Evolutionary conservation across 2,888 invertebrate species (phyloP).

Genomic region (Cantharis nigra): DNA sequence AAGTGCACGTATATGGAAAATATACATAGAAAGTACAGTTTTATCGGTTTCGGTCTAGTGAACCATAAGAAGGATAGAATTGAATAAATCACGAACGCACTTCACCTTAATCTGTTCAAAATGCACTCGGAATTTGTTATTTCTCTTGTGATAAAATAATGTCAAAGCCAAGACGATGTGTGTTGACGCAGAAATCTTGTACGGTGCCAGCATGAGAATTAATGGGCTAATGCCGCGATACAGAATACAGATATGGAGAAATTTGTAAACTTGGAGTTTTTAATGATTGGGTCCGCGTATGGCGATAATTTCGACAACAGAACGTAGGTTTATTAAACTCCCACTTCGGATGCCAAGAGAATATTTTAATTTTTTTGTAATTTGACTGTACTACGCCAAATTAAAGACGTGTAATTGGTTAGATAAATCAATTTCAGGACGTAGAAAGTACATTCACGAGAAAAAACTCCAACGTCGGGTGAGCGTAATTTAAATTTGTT

Average conservation of each 20-base stretch:
- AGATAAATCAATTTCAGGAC: background rate
- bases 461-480: background rate
- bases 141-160: slow-evolving; percentile 3
- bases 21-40: slow-evolving; percentile 1
- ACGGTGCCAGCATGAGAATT: background rate
- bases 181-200: background rate
- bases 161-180: slow-evolving; percentile 9
- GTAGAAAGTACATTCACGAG: background rate
- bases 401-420: background rate
- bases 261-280: too few relatives aligned
- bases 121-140: slow-evolving; percentile 4
- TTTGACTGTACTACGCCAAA: background rate
- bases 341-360: background rate
- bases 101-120: slow-evolving; percentile 1
- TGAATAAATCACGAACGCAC: background rate
- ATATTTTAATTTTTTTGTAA: background rate
- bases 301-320: background rate
- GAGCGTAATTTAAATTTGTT: background rate
- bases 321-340: background rate
- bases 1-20: slow-evolving; percentile 12
- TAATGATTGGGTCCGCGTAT: background rate
- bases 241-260: too few relatives aligned
- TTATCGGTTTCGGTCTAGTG: background rate
- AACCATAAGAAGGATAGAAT: slow-evolving; percentile 6
- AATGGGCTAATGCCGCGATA: too few relatives aligned